phyloP scores from a whole-genome alignment of 2,888 invertebrate genomes.

The Leucophenga montana region DNA sequence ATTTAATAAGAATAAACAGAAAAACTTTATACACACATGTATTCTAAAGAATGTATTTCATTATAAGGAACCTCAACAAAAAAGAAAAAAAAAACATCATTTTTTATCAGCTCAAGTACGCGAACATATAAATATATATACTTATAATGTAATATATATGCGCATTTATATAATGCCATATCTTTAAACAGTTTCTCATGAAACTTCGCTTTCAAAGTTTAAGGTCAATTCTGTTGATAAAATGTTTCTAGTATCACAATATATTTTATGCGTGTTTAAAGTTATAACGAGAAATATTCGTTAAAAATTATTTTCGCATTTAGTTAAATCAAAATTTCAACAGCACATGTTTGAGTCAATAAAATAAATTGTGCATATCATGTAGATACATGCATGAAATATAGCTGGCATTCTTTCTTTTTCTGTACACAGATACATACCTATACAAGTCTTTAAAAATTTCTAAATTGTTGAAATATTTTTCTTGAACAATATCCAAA shows the following conservation, averaged over 20 bases:
- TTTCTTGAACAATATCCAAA: slow-evolving; percentile 14
- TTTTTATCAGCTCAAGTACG: slow-evolving; percentile 3
- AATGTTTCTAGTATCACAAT: not conserved
- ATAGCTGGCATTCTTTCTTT: too few relatives aligned
- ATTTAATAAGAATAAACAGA: not conserved
- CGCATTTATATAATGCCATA: too few relatives aligned
- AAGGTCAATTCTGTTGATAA: slow-evolving; percentile 4
- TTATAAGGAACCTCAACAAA: not conserved
- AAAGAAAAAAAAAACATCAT: not conserved
- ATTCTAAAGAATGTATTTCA: too few relatives aligned
- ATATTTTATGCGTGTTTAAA: not conserved
- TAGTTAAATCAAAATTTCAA: not conserved
- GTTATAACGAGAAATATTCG: not conserved
- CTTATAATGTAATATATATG: too few relatives aligned
- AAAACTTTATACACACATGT: too few relatives aligned
- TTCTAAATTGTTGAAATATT: slow-evolving; percentile 9
- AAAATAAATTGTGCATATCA: too few relatives aligned
- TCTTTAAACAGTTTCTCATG: not conserved
- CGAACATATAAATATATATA: too few relatives aligned
- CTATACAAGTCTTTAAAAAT: not conserved
- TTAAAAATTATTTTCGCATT: not conserved
- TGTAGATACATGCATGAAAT: too few relatives aligned
- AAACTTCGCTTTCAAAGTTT: not conserved
- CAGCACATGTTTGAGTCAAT: too few relatives aligned
- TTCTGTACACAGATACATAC: not conserved